Base-by-base conservation (phyloP, 2,888 invertebrate genomes). In the Imbricaverruca yamaguchii region DNA sequence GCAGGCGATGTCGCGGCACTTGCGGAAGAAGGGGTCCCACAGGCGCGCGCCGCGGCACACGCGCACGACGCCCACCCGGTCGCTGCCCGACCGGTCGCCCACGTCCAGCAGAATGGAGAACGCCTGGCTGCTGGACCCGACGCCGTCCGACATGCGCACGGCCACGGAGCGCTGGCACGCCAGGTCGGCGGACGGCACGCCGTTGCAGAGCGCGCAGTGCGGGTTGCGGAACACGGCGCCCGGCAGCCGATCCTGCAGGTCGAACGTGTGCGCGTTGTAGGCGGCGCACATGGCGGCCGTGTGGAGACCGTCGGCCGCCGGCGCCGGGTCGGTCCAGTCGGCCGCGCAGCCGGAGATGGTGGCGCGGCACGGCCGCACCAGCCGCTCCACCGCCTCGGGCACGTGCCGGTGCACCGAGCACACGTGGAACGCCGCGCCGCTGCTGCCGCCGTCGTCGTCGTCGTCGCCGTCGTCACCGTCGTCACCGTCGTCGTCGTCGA, bases 161-260 rank as follows among this genome's bases (percentile, higher is more conserved):
- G 1, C 8, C 39, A 53, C 53, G 1, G 21, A 7, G 15, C 9
- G 39, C 18, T 3, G 83, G 80, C 87, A 87, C 25, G 85, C 82
- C 63, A 87, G 83, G 53, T 86, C 85, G 55, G 87, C 87, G 8
- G 86, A 84, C 23, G 86, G 85, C n/a, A 87, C 86, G 79, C 86
- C 85, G 84, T 88, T 88, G 84, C 89, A 89, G 77, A 88, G 85
- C 23, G 88, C 89, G 84, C 89, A 89, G 83, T 89, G 88, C 0
- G 87, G 86, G 83, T 89, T 89, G 81, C 88, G 85, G 84, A 87
- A 89, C 12, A 86, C 86, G 53, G 12, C 59, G 12, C 11, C 59
- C 59, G 15, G 59, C 59, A 13, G 11, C 21, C 85, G 84, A 15
- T 85, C 84, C 11, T 11, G 13, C 13, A 25, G 9, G 18, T 53